These are phyloP conservation scores for Burhinus bistriatus DNA, from an alignment of 2,113 vertebrate species.

Conservation along the genomic window DNA sequence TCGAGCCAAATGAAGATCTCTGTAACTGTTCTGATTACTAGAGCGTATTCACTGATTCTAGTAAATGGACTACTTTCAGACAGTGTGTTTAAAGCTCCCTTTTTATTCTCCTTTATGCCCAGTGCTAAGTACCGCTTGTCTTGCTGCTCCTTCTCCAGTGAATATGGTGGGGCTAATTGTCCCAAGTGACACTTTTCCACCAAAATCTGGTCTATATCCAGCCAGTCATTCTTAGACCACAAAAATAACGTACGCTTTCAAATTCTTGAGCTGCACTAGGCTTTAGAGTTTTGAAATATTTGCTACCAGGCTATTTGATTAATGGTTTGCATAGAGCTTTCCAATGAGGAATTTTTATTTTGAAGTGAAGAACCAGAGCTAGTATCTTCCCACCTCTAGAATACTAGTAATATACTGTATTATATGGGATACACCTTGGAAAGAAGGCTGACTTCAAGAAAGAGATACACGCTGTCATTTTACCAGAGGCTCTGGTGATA, in stretches of 20 bases:
- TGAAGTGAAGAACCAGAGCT: not conserved
- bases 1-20: not conserved
- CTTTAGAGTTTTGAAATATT: not conserved
- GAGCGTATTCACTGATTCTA: rapidly evolving
- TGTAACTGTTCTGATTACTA: not conserved
- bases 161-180: not conserved
- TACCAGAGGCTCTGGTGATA: rapidly evolving
- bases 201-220: not conserved
- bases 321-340: not conserved
- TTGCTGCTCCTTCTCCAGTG: not conserved
- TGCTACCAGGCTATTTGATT: not conserved
- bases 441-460: not conserved
- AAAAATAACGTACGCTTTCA: not conserved
- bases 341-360: not conserved
- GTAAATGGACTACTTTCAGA: not conserved
- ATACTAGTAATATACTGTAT: not conserved
- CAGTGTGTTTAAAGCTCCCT: not conserved
- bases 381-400: not conserved
- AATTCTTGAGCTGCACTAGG: not conserved
- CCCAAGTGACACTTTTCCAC: not conserved
- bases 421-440: not conserved
- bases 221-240: not conserved
- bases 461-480: rapidly evolving
- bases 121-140: not conserved
- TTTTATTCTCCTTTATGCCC: not conserved